Percentiles rank a stretch among this genome's conserved stretches.
Conservation (phyloP, 2,888 invertebrate species). For the Calliopum simillimum region DNA sequence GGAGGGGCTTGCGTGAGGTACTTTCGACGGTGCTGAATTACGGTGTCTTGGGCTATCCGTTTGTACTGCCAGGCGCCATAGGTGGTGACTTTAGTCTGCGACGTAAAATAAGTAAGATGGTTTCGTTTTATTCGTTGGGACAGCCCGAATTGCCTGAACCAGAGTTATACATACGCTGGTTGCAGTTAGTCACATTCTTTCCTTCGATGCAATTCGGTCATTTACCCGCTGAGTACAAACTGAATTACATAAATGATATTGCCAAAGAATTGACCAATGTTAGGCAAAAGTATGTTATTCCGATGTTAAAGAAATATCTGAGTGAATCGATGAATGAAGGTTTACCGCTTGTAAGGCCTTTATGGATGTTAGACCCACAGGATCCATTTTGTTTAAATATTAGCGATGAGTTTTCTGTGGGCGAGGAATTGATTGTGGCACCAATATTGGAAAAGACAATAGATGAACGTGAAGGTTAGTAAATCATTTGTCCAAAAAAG, state of each 20-base stretch:
- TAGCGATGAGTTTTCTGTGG: slow-evolving; percentile 88
- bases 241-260: slow-evolving; percentile 80
- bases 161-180: slow-evolving; percentile 90
- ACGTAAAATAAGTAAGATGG: slow-evolving; percentile 64
- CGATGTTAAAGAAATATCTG: slow-evolving; percentile 80
- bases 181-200: slow-evolving; percentile 89
- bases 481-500: background rate
- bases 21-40: slow-evolving; percentile 90
- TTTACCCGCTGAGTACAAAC: slow-evolving; percentile 88
- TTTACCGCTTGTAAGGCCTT: slow-evolving; percentile 84
- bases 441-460: slow-evolving; percentile 81
- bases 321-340: slow-evolving; percentile 85
- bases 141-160: slow-evolving; percentile 77
- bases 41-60: slow-evolving; percentile 92
- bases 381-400: slow-evolving; percentile 83
- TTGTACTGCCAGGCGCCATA: slow-evolving; percentile 92
- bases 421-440: slow-evolving; percentile 90
- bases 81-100: slow-evolving; percentile 87
- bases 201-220: slow-evolving; percentile 93
- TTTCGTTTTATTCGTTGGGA: slow-evolving; percentile 70
- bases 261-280: slow-evolving; percentile 80
- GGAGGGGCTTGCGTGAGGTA: slow-evolving; percentile 85
- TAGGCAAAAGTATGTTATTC: slow-evolving; percentile 82
- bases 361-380: slow-evolving; percentile 89
- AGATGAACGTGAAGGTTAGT: slow-evolving; percentile 76